phyloP scores from a whole-genome alignment of 2,113 vertebrate species.

The Pavo muticus region DNA sequence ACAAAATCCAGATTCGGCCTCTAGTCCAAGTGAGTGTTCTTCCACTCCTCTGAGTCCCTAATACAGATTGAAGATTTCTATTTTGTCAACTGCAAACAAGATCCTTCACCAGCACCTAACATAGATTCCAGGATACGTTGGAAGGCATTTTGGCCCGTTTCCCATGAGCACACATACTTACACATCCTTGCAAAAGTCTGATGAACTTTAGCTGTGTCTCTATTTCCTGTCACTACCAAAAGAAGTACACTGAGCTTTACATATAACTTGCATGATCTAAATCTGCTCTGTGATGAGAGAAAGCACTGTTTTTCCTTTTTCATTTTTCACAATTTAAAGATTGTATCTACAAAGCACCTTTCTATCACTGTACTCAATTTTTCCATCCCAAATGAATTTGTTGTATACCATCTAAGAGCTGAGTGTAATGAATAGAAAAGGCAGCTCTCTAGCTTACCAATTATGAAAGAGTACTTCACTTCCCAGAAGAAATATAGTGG shows the following conservation, averaged over 20 bases:
- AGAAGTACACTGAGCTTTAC: constrained; percentile 46
- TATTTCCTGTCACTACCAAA: constrained; percentile 37
- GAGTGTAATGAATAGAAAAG: constrained; percentile 61
- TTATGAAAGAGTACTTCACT: constrained; percentile 65
- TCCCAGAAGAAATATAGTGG: constrained; percentile 61
- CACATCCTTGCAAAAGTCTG: background rate
- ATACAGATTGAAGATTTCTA: background rate
- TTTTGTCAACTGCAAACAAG: background rate
- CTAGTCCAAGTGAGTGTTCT: background rate
- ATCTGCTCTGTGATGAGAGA: constrained; percentile 41
- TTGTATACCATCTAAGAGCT: constrained; percentile 58
- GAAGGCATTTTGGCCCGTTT: constrained; percentile 36
- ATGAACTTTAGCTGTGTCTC: constrained; percentile 30
- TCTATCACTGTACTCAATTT: constrained; percentile 52
- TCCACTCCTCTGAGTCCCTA: background rate
- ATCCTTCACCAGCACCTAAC: background rate
- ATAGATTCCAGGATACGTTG: background rate
- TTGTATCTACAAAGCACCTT: constrained; percentile 48
- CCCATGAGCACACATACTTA: background rate
- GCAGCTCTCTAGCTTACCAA: constrained; percentile 61
- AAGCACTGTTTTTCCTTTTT: background rate
- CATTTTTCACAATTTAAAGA: constrained; percentile 21
- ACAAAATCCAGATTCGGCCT: background rate
- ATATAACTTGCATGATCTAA: constrained; percentile 51
- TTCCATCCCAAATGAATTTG: constrained; percentile 64